phyloP scores from a whole-genome alignment of 2,113 vertebrate species.

The Stigmatopora argus region DNA sequence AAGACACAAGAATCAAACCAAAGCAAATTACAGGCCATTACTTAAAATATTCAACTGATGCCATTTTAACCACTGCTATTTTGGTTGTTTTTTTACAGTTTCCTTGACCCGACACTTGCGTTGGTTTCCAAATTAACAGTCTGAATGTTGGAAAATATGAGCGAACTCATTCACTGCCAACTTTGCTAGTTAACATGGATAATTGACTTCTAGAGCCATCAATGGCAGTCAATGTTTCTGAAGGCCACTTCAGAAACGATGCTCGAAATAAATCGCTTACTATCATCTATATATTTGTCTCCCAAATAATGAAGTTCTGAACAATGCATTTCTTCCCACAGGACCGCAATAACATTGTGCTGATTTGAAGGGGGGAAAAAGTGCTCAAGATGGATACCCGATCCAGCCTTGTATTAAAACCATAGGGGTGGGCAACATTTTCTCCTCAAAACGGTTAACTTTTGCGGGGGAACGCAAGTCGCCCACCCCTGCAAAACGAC shows the following conservation, averaged over 20 bases:
- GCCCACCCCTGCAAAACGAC: slow-evolving; percentile 33
- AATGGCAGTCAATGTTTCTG: no score
- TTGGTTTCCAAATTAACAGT: slow-evolving; percentile 27
- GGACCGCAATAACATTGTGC: slow-evolving; percentile 36
- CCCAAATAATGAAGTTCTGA: slow-evolving; percentile 40
- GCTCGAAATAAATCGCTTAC: slow-evolving; percentile 45
- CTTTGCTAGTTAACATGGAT: no score
- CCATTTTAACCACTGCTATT: neutral
- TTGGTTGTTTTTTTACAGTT: slow-evolving; percentile 8
- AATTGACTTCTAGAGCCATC: no score
- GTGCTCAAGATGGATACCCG: slow-evolving; percentile 52
- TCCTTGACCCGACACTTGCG: slow-evolving; percentile 13
- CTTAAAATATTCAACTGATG: slow-evolving; percentile 1
- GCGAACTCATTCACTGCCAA: no score
- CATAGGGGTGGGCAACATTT: slow-evolving; percentile 1
- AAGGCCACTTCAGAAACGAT: slow-evolving; percentile 40
- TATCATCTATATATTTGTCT: slow-evolving; percentile 26
- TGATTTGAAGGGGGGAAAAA: slow-evolving; percentile 33
- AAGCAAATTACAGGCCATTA: slow-evolving; percentile 12
- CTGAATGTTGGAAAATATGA: slow-evolving; percentile 53
- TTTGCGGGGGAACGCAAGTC: slow-evolving; percentile 50
- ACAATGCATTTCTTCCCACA: slow-evolving; percentile 35
- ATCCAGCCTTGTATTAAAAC: slow-evolving; percentile 50
- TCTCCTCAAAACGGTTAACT: slow-evolving; percentile 8
- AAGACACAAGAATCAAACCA: slow-evolving; percentile 33